These are phyloP conservation scores for Temnothorax longispinosus DNA, from an alignment of 1,140 invertebrate genomes.

Conservation along the genomic window DNA sequence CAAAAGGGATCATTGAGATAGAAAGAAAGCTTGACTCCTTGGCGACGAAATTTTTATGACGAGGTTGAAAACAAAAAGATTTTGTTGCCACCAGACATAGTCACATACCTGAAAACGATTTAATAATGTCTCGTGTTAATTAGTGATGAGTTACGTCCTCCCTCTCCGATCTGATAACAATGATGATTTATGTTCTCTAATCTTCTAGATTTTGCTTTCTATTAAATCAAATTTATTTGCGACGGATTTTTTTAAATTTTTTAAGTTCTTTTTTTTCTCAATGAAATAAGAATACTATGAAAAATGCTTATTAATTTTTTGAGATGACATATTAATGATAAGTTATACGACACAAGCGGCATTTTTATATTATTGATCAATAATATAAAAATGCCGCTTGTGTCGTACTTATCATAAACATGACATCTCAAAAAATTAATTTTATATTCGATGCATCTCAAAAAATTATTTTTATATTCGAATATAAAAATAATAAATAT, in stretches of 20 bases:
- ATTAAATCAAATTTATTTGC: neutral
- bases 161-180: neutral
- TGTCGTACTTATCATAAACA: no score
- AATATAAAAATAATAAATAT: neutral
- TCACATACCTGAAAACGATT: neutral
- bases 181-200: neutral
- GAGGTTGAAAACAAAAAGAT: constrained; percentile 23
- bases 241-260: neutral
- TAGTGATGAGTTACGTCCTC: neutral
- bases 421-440: no score
- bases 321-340: neutral
- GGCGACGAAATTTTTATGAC: constrained; percentile 41
- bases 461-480: no score
- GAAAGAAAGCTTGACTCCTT: neutral
- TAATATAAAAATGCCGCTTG: no score
- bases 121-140: neutral
- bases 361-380: neutral
- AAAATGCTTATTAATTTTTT: neutral
- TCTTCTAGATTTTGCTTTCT: neutral
- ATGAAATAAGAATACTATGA: neutral
- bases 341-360: neutral
- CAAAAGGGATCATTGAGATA: neutral
- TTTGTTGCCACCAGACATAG: neutral
- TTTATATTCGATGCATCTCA: no score
- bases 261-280: neutral